Evolutionary conservation across 2,113 vertebrate species (phyloP), one percentile per base, ranked within the genome.

Genomic region (Donacobius atricapilla): DNA sequence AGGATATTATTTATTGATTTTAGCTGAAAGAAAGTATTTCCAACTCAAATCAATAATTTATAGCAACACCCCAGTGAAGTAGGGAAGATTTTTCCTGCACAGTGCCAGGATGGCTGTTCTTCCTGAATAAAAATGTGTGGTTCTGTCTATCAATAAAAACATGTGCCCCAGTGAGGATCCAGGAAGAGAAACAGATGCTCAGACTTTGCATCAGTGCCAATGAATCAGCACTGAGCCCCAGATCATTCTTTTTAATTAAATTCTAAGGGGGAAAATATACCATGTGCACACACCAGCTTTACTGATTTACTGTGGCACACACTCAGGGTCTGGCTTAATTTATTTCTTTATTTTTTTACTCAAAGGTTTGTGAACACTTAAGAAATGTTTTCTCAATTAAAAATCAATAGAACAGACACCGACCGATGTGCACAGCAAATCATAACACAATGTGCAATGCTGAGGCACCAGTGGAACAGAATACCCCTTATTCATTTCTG

Each of bases 1-100:
- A 87, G 57, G 82, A 47, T 95, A 97, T 95, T 96, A 96, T 96
- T 96, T 96, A 97, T 96, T 97, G 96, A 97, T 97, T 96, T 96
- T 84, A 94, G 87, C 84, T 94, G 95, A 96, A 97, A 96, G 93
- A 94, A 91, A 96, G 84, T 76, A 94, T 89, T 93, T 94, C 75
- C 70, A 96, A 91, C 84, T 71, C 40, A 68, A 95, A 97, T 97
- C 95, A 96, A 97, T 95, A 94, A 97, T 96, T 96, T 93, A 94
- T 89, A 96, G 68, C 75, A 96, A 93, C 83, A 89, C 82, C 81
- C 77, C 73, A 94, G 88, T 1, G 1, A 96, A 89, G 80, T 7
- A 86, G 51, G 45, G 60, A 90, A 95, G 92, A 85, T 87, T 94
- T 93, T 94, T 91, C 79, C 88, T 78, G 70, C 83, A 90, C 31